phyloP scores from a whole-genome alignment of 2,888 invertebrate species.

The Sisyra terminalis region DNA sequence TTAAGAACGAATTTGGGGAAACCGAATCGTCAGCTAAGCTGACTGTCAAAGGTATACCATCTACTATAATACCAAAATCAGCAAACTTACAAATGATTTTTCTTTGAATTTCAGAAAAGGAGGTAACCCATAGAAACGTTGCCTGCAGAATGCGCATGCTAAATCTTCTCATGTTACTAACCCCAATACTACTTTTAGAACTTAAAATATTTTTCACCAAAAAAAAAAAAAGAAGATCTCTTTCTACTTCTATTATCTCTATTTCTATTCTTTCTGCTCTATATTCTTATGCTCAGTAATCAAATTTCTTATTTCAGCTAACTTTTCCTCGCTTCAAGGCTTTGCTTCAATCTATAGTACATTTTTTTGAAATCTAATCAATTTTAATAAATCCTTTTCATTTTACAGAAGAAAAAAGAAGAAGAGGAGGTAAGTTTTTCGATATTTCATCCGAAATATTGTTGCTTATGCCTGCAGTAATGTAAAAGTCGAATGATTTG shows the following conservation, averaged over 20 bases:
- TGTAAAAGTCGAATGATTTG: neutral
- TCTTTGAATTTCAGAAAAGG: neutral
- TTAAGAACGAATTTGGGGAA: conserved; percentile 81
- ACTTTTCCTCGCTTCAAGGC: too few relatives aligned
- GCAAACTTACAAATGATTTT: neutral
- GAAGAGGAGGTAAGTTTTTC: conserved; percentile 19
- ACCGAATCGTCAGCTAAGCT: conserved; percentile 77
- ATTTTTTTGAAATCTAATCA: neutral
- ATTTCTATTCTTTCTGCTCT: too few relatives aligned
- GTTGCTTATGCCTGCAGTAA: too few relatives aligned
- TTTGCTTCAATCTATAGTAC: too few relatives aligned
- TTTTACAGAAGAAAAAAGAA: conserved; percentile 28
- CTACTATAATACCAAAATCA: neutral
- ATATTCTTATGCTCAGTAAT: too few relatives aligned
- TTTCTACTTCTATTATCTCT: too few relatives aligned
- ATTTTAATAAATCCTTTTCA: neutral
- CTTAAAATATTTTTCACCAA: neutral
- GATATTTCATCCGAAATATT: too few relatives aligned
- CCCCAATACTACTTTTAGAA: too few relatives aligned
- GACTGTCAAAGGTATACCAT: conserved; percentile 37
- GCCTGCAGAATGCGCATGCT: too few relatives aligned
- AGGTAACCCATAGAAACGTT: too few relatives aligned
- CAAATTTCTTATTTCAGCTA: too few relatives aligned
- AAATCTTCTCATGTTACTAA: too few relatives aligned
- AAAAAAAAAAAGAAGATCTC: neutral